A percentile compares a stretch with the other conserved stretches of the same genome.
phyloP scores from a whole-genome alignment of 2,888 invertebrate genomes.

The Actias luna region DNA sequence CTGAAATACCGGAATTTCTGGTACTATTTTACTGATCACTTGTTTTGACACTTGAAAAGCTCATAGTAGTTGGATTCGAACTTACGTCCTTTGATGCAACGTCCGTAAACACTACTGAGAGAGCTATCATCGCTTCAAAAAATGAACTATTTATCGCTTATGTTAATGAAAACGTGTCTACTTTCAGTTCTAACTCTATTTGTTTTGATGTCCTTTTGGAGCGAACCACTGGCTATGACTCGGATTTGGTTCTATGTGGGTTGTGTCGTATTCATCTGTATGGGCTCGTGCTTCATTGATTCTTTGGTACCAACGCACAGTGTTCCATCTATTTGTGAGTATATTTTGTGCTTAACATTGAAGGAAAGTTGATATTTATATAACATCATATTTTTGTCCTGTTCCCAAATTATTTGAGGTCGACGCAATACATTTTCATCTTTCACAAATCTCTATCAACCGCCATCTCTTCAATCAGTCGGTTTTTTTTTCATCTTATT shows the following conservation, averaged over 20 bases:
- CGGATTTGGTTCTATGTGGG: constrained; percentile 64
- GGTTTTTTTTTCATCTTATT: too few species aligned
- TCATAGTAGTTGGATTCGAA: too few species aligned
- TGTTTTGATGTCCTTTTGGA: constrained; percentile 68
- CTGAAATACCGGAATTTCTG: too few species aligned
- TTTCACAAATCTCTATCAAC: too few species aligned
- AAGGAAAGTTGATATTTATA: background rate
- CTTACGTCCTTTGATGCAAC: too few species aligned
- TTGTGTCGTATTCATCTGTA: constrained; percentile 49
- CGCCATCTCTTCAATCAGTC: too few species aligned
- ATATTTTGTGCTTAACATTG: constrained; percentile 4
- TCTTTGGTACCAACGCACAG: constrained; percentile 60
- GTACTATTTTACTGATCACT: too few species aligned
- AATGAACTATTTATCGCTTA: background rate
- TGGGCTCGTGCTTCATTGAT: constrained; percentile 64
- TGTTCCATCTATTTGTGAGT: constrained; percentile 65
- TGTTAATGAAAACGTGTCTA: background rate
- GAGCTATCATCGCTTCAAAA: background rate
- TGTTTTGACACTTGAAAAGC: too few species aligned
- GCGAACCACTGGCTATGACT: constrained; percentile 52
- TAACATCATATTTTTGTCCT: too few species aligned
- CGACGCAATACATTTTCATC: too few species aligned
- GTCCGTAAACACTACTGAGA: background rate
- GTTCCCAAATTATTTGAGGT: too few species aligned
- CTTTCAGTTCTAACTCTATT: constrained; percentile 62